Evolutionary conservation across 1,140 invertebrate species (phyloP).

Genomic region (Drosophila watanabei): DNA sequence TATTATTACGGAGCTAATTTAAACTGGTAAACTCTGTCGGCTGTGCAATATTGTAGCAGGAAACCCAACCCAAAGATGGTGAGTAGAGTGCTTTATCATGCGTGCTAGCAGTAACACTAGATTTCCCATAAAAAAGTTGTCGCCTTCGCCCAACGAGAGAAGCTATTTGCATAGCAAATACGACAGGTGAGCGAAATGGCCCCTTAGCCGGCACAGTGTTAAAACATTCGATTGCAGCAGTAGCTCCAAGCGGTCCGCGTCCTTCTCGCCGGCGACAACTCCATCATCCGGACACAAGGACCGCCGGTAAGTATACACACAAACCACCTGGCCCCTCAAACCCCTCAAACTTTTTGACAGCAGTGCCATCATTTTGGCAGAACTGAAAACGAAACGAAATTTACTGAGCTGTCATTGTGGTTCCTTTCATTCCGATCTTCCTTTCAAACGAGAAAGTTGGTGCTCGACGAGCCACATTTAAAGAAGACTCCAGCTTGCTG

Average conservation of each 20-base stretch:
- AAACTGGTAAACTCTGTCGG: slow-evolving; percentile 3
- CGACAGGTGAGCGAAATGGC: slow-evolving; percentile 26
- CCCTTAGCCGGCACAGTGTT: not conserved
- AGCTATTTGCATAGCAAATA: slow-evolving; percentile 9
- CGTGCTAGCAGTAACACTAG: not conserved
- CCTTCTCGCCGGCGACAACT: slow-evolving; percentile 25
- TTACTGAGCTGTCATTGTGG: slow-evolving; percentile 41
- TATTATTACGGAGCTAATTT: not conserved
- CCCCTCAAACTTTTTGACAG: slow-evolving; percentile 8
- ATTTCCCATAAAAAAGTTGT: slow-evolving; percentile 13
- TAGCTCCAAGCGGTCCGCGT: slow-evolving; percentile 38
- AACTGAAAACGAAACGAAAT: not conserved
- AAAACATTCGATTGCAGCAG: slow-evolving; percentile 12
- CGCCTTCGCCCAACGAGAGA: slow-evolving; percentile 17
- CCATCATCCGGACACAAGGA: slow-evolving; percentile 25
- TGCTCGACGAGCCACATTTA: slow-evolving; percentile 25
- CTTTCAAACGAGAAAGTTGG: slow-evolving; percentile 42
- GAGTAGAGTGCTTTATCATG: not conserved
- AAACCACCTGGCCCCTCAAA: not conserved
- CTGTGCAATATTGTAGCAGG: not conserved
- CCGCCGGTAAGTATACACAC: slow-evolving; percentile 32
- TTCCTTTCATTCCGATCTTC: slow-evolving; percentile 43
- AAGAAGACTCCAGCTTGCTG: slow-evolving; percentile 3
- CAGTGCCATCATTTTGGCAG: not conserved
- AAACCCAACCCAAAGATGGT: slow-evolving; percentile 29